Evolutionary conservation across 1,140 invertebrate species (phyloP).

Genomic region (Neodiprion fabricii): DNA sequence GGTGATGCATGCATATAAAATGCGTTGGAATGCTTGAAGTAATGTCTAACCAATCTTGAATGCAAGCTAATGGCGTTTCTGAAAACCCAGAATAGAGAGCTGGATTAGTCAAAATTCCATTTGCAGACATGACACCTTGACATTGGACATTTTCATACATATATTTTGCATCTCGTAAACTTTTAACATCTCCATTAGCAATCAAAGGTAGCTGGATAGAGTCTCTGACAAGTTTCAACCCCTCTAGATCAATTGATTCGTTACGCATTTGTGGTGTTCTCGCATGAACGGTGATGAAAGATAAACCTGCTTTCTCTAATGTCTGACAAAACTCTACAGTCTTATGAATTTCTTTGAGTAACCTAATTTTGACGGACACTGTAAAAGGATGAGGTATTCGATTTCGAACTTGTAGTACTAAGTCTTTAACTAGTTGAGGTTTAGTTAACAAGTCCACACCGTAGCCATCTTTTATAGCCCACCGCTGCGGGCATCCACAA

Average conservation of each 20-base stretch:
- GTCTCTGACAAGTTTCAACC: slow-evolving; percentile 76
- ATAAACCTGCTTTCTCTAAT: slow-evolving; percentile 83
- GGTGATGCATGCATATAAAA: slow-evolving; percentile 90
- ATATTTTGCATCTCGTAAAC: slow-evolving; percentile 71
- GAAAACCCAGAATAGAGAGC: slow-evolving; percentile 78
- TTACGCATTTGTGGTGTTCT: slow-evolving; percentile 85
- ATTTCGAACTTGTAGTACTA: slow-evolving; percentile 79
- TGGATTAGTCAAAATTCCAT: slow-evolving; percentile 90
- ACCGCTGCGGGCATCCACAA: slow-evolving; percentile 96
- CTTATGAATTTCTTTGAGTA: slow-evolving; percentile 67
- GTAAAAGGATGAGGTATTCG: slow-evolving; percentile 78
- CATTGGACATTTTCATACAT: slow-evolving; percentile 75
- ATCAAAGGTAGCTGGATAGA: slow-evolving; percentile 81
- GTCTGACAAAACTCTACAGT: slow-evolving; percentile 79
- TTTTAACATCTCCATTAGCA: slow-evolving; percentile 90
- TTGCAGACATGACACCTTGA: slow-evolving; percentile 88
- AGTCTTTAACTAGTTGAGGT: slow-evolving; percentile 83
- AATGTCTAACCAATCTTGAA: slow-evolving; percentile 88
- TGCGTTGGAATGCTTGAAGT: slow-evolving; percentile 51
- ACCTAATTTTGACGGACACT: slow-evolving; percentile 91
- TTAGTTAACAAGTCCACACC: slow-evolving; percentile 84
- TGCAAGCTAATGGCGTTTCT: slow-evolving; percentile 76
- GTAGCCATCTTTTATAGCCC: slow-evolving; percentile 91
- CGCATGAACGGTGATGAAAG: slow-evolving; percentile 91
- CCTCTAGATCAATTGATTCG: slow-evolving; percentile 77